Conservation (phyloP, 30 jellyfish, hydroid and myxozoan species). For the Haliclystus octoradiatus region DNA sequence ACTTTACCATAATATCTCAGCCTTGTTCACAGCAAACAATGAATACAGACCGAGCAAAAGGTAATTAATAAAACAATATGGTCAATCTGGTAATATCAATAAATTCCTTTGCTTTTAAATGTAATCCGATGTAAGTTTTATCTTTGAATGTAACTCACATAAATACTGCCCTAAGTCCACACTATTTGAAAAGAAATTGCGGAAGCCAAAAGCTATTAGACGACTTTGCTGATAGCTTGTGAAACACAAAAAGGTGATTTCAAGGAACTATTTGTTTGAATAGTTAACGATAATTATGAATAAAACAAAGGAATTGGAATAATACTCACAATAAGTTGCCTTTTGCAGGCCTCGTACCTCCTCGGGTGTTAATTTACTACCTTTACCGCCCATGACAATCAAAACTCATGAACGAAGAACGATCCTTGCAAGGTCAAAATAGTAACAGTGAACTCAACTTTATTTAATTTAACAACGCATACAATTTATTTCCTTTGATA, state of each 20-base stretch:
- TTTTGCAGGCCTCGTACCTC: conserved; percentile 86
- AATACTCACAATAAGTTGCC: conserved; percentile 81
- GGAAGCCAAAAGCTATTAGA: not conserved
- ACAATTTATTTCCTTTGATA: no score
- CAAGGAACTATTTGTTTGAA: not conserved
- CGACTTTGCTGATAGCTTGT: not conserved
- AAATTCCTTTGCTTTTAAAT: not conserved
- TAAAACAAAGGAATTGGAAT: not conserved
- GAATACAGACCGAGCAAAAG: no score
- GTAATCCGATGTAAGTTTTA: not conserved
- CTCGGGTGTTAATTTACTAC: conserved; percentile 79
- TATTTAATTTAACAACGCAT: no score
- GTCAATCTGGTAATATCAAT: not conserved
- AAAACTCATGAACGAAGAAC: no score
- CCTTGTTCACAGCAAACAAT: no score
- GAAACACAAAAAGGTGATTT: not conserved
- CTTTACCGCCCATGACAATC: conserved; percentile 98
- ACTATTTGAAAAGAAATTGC: no score
- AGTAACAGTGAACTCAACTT: no score
- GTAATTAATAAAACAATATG: no score
- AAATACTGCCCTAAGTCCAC: not conserved
- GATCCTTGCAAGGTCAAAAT: no score
- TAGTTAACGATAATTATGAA: not conserved
- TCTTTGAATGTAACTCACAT: not conserved
- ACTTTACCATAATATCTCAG: no score